A percentile compares a stretch with the other conserved stretches of the same genome.
Evolutionary conservation across 2,888 invertebrate genomes (phyloP).

Genomic region (Aspidiotus destructor): DNA sequence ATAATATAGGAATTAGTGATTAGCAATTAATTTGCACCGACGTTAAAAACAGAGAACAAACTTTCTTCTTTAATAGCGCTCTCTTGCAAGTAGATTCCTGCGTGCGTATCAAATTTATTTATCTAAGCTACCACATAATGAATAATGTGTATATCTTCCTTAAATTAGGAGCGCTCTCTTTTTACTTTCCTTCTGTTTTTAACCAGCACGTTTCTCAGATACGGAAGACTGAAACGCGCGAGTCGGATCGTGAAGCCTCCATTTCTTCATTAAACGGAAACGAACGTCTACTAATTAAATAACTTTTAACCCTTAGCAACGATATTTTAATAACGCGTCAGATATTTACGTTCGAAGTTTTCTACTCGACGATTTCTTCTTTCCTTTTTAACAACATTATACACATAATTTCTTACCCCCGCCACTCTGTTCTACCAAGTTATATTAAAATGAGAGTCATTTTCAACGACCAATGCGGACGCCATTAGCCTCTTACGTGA

Average conservation of each 20-base stretch:
- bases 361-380: slow-evolving; percentile 5
- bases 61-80: neutral
- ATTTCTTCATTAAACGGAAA: slow-evolving; percentile 25
- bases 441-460: slow-evolving; percentile 19
- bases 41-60: slow-evolving; percentile 27
- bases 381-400: no score
- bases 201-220: slow-evolving; percentile 13
- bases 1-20: slow-evolving; percentile 18
- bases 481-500: neutral
- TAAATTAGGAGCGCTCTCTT: no score
- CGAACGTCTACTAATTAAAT: slow-evolving; percentile 26
- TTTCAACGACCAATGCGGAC: slow-evolving; percentile 9
- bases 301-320: slow-evolving; percentile 26
- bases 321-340: slow-evolving; percentile 25
- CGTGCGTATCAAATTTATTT: slow-evolving; percentile 22
- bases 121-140: slow-evolving; percentile 11
- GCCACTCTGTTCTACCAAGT: slow-evolving; percentile 22
- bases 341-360: slow-evolving; percentile 28
- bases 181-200: neutral
- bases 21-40: slow-evolving; percentile 25
- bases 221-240: no score
- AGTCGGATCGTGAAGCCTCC: slow-evolving; percentile 11
- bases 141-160: slow-evolving; percentile 19
- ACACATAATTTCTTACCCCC: slow-evolving; percentile 24
- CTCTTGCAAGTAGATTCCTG: slow-evolving; percentile 1